Evolutionary conservation across 2,113 vertebrate genomes (phyloP).

Genomic region (Sigmodon hispidus): DNA sequence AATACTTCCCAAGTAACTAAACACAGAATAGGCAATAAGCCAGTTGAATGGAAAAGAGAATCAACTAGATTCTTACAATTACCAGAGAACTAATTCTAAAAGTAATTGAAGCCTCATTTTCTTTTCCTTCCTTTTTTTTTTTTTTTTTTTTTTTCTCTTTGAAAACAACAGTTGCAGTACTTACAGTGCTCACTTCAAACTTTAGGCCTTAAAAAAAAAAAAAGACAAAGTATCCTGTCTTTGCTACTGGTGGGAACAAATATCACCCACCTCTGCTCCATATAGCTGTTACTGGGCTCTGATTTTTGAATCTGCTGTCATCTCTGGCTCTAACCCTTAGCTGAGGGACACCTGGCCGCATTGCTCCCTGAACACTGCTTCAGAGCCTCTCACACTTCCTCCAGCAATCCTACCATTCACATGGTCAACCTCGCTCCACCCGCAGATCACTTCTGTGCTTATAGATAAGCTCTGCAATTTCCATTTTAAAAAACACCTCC

Average conservation of each 20-base stretch:
- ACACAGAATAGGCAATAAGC: not conserved
- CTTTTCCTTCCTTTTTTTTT: not conserved
- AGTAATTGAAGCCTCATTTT: not conserved
- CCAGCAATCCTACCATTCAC: not conserved
- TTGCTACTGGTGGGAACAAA: not conserved
- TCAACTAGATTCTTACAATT: slow-evolving; percentile 11
- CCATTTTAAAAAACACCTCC: not conserved
- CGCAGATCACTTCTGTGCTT: not conserved
- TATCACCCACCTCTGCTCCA: not conserved
- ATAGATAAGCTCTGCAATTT: not conserved
- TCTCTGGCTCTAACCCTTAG: not conserved
- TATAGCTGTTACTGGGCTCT: not conserved
- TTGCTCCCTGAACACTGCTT: not conserved
- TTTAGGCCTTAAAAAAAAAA: not conserved
- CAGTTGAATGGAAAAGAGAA: not conserved
- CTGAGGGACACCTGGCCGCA: too few species aligned
- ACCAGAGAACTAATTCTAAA: slow-evolving; percentile 42
- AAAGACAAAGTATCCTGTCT: not conserved
- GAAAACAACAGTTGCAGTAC: not conserved
- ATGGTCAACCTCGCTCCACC: not conserved
- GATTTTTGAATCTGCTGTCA: not conserved
- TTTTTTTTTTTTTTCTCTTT: not conserved
- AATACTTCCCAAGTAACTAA: not conserved
- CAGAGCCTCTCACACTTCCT: not conserved
- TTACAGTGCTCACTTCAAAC: not conserved